Percentiles rank a stretch among this genome's conserved stretches.
Conservation (phyloP, 2,888 invertebrate species). For the Allacma fusca region DNA sequence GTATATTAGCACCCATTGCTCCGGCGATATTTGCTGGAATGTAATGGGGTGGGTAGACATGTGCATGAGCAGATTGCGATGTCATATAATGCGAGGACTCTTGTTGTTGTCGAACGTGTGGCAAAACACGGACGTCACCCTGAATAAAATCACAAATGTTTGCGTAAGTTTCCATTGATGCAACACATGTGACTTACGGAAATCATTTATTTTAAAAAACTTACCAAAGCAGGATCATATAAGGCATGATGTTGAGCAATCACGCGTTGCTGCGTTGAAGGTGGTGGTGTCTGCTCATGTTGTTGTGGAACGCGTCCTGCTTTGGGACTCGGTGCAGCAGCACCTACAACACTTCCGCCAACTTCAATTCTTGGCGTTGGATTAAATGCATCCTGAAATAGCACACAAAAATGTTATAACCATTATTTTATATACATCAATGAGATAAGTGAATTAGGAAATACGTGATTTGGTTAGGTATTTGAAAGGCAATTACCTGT, state of each 20-base stretch:
- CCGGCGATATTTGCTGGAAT: slow-evolving; percentile 49
- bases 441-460: too few species aligned
- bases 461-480: too few species aligned
- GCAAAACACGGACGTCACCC: slow-evolving; percentile 51
- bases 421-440: too few species aligned
- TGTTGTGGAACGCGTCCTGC: slow-evolving; percentile 56
- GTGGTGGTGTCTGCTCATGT: slow-evolving; percentile 53
- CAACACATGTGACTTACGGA: too few species aligned
- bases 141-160: slow-evolving; percentile 34
- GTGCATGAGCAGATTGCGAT: slow-evolving; percentile 50
- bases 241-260: slow-evolving; percentile 47
- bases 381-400: slow-evolving; percentile 50
- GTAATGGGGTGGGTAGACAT: slow-evolving; percentile 49
- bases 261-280: slow-evolving; percentile 52
- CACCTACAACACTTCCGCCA: slow-evolving; percentile 53
- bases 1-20: slow-evolving; percentile 40
- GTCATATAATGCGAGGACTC: slow-evolving; percentile 50
- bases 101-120: slow-evolving; percentile 29
- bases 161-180: too few species aligned
- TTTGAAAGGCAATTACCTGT: too few species aligned
- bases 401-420: too few species aligned
- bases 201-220: too few species aligned
- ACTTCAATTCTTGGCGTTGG: slow-evolving; percentile 56
- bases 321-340: slow-evolving; percentile 59
- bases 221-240: slow-evolving; percentile 57